Evolutionary conservation across 2,797 vertebrate species (phyloP).

Genomic region (Bradypus variegatus): DNA sequence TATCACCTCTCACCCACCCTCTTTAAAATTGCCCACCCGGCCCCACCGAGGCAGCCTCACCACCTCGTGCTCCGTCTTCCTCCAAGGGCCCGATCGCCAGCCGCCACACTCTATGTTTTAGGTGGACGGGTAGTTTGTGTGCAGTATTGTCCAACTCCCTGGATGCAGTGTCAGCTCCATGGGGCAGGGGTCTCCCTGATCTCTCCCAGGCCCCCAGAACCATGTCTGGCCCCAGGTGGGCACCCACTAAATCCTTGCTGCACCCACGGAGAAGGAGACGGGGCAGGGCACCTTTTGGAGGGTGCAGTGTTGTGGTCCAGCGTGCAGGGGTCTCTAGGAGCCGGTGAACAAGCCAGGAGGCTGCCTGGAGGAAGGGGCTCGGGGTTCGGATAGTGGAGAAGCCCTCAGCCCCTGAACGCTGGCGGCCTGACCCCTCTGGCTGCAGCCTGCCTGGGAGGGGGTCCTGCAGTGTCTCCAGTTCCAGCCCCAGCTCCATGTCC

Average conservation of each 20-base stretch:
- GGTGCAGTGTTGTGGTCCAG: no score
- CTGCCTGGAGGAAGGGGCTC: not conserved
- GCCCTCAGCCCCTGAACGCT: no score
- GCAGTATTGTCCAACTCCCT: rapidly evolving
- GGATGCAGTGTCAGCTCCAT: no score
- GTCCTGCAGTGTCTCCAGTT: not conserved
- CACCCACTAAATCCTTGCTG: not conserved
- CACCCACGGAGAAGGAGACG: not conserved
- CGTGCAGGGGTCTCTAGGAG: not conserved
- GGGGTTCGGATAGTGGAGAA: not conserved
- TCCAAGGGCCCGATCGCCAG: no score
- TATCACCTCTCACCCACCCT: not conserved
- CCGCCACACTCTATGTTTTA: rapidly evolving
- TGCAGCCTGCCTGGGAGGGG: no score
- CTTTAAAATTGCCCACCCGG: no score
- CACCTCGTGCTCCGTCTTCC: not conserved
- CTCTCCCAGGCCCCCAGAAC: no score
- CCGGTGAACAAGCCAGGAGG: not conserved
- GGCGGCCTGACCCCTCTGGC: no score
- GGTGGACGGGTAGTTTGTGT: rapidly evolving
- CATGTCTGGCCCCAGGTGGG: not conserved
- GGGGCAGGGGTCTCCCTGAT: rapidly evolving
- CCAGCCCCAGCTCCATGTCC: not conserved
- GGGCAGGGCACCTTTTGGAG: not conserved
- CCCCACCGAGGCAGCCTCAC: no score